A percentile compares a stretch with the other conserved stretches of the same genome.
phyloP scores from a whole-genome alignment of 1,140 invertebrate genomes.

The Papilio dardanus region DNA sequence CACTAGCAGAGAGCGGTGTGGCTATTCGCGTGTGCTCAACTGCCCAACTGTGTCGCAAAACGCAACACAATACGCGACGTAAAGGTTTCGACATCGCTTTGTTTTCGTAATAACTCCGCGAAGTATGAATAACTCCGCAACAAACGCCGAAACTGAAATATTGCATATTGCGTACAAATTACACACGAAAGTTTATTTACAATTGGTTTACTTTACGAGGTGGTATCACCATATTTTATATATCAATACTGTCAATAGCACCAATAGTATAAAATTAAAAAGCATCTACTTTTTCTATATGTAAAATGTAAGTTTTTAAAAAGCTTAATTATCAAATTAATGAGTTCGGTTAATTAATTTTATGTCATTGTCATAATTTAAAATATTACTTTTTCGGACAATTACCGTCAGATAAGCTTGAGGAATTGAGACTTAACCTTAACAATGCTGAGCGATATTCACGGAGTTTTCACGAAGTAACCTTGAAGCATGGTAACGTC shows the following conservation, averaged over 20 bases:
- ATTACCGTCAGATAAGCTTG: neutral
- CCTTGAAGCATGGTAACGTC: neutral
- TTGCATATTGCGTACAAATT: constrained; percentile 12
- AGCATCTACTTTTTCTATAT: neutral
- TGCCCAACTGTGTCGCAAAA: constrained; percentile 54
- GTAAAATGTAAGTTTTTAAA: no score
- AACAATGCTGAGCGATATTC: neutral
- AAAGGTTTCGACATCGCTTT: constrained; percentile 51
- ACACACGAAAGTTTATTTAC: neutral
- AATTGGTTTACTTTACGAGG: no score
- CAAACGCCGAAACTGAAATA: constrained; percentile 19
- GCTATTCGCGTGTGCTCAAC: constrained; percentile 42
- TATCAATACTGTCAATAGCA: neutral
- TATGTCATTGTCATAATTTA: no score
- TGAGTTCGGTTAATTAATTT: no score
- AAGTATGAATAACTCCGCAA: constrained; percentile 39
- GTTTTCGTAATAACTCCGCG: constrained; percentile 47
- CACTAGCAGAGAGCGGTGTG: constrained; percentile 2
- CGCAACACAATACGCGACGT: constrained; percentile 51
- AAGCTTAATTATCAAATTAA: no score
- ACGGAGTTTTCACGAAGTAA: neutral
- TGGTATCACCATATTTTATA: neutral
- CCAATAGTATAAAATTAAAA: neutral
- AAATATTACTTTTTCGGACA: neutral
- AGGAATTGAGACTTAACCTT: neutral